phyloP scores from a whole-genome alignment of 2,888 invertebrate species.

The Catocala fraxini region DNA sequence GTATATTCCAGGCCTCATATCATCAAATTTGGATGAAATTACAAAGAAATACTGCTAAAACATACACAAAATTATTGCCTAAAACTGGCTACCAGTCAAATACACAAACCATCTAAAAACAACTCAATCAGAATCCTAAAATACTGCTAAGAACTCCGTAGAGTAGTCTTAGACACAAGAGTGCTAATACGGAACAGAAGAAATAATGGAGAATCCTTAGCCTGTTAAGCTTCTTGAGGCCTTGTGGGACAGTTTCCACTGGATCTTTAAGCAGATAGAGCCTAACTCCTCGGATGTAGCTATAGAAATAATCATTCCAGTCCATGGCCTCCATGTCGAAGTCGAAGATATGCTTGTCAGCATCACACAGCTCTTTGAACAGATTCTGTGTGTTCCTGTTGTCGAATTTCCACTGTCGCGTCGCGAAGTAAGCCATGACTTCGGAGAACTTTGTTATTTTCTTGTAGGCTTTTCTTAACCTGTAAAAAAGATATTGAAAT shows the following conservation, averaged over 20 bases:
- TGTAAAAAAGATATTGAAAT: conserved; percentile 59
- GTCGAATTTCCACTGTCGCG: conserved; percentile 91
- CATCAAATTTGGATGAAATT: too few species aligned
- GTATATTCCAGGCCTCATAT: too few species aligned
- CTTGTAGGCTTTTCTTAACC: conserved; percentile 91
- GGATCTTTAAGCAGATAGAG: conserved; percentile 92
- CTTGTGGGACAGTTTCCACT: conserved; percentile 89
- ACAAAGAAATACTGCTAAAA: too few species aligned
- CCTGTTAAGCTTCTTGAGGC: conserved; percentile 75
- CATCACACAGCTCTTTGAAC: conserved; percentile 82
- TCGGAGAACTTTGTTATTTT: conserved; percentile 92
- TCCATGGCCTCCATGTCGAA: conserved; percentile 89
- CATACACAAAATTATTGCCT: conserved; percentile 16
- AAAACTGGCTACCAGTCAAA: conserved; percentile 3
- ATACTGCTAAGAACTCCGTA: conserved; percentile 51
- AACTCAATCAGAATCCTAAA: conserved; percentile 40
- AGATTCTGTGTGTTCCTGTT: conserved; percentile 87
- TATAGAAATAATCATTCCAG: conserved; percentile 91
- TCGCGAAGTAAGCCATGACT: conserved; percentile 91
- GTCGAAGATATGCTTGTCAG: conserved; percentile 89
- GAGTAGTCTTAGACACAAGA: conserved; percentile 55
- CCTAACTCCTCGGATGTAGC: conserved; percentile 91
- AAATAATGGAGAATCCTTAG: conserved; percentile 63
- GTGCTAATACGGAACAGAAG: conserved; percentile 46
- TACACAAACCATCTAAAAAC: too few species aligned